Conservation (phyloP, 2,888 invertebrate genomes). For the Athrips mouffetella region DNA sequence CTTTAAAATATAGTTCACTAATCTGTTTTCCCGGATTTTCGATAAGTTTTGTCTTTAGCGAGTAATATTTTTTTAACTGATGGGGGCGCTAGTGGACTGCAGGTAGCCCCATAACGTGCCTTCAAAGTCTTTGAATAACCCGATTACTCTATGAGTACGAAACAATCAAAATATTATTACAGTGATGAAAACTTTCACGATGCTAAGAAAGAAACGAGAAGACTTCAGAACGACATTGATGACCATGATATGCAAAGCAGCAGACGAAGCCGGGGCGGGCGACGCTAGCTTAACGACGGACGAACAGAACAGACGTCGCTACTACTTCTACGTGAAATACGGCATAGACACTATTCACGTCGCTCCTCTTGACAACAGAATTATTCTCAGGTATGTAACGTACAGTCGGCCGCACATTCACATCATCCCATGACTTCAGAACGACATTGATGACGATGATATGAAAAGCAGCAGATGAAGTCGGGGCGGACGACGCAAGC, state of each 20-base stretch:
- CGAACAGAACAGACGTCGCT: constrained; percentile 85
- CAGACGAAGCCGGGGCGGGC: constrained; percentile 53
- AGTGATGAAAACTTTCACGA: constrained; percentile 83
- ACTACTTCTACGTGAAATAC: constrained; percentile 93
- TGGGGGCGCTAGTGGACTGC: no score
- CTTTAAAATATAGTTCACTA: neutral
- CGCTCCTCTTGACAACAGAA: constrained; percentile 86
- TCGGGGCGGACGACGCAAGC: constrained; percentile 51
- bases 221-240: constrained; percentile 89
- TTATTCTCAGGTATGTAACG: constrained; percentile 78
- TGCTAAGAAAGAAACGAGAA: constrained; percentile 85
- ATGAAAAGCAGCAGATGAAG: neutral
- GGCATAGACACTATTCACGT: constrained; percentile 95
- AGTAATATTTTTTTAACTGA: no score
- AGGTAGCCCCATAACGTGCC: no score
- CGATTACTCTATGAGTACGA: neutral
- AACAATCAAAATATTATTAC: constrained; percentile 11
- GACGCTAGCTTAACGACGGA: constrained; percentile 78
- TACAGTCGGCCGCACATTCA: no score
- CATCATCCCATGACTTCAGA: no score
- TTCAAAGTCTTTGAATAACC: no score
- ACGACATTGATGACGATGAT: neutral
- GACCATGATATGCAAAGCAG: constrained; percentile 82
- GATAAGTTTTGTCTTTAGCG: no score
- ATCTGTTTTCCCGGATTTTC: neutral